Base-by-base conservation (phyloP, 1,140 invertebrate species). In the Lucilia sericata region DNA sequence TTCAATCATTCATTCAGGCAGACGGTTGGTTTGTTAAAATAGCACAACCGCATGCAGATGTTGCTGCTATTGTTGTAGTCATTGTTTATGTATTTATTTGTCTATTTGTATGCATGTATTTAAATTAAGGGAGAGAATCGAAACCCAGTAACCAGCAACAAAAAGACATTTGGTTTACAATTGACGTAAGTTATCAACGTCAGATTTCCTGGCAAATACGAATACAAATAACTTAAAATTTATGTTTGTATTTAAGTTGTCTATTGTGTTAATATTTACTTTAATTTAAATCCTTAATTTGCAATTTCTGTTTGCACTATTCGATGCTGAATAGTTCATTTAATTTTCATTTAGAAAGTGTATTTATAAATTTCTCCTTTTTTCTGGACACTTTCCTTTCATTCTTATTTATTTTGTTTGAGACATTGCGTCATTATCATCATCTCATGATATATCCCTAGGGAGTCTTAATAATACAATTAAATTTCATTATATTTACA, bases 401-500 rank as follows among this genome's bases (percentile, higher is more conserved):
- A 2, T 30, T 30, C 25, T 42, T 42, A 3, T 17, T 55, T 13
- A 12, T 55, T n/a, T n/a, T 55, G 13, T 13, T 55, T 4, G 3
- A 30, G 25, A 30, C 25, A 30, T 30, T 30, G 25, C 25, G 25
- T 30, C 25, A 30, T 55, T 14, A 55, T 55, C 51, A 55, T 55
- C 17, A 55, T 55, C 51, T 17, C 51, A 55, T 13, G 12, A 55
- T 12, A 55, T 55, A 12, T n/a, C 51, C 17, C 12, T 7, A 9
- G 65, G 65, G 19, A 4, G 65, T 70, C n/a, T 70, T 70, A 70
- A 70, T 70, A 70, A 70, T 70, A 21, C 65, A 70, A 70, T 70
- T 70, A 70, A 70, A 70, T 10, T n/a, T 70, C 21, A 25, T 70
- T 70, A 25, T 10, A 19, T 19, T 70, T 25, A 70, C 21, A 70